Evolutionary conservation across 2,888 invertebrate genomes (phyloP), one percentile per base, ranked within the genome.

Genomic region (Vandiemenella viatica): DNA sequence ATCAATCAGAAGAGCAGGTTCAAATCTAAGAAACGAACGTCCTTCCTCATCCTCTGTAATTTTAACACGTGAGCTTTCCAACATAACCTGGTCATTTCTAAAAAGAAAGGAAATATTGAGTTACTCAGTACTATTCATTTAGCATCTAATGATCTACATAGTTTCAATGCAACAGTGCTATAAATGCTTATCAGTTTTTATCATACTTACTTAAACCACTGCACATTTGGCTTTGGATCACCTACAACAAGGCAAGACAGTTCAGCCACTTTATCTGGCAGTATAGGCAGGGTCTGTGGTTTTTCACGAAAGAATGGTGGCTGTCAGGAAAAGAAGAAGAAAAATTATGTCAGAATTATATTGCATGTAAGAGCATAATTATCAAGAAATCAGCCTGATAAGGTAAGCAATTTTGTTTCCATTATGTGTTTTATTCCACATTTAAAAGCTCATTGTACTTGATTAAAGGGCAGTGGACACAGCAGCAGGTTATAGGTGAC

Each of bases 231-330:
- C 60, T 80, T 79, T 0, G 93, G 93, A 62, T 86, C 85, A 4
- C 91, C 91, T 5, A 89, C 87, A 4, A 87, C 89, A 57, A 79
- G 77, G 64, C 91, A 92, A 16, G 79, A 76, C 16, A 95, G 70
- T 53, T 82, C 79, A 1, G 84, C 78, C 4, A 79, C 76, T 60
- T 83, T 80, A 37, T 83, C 84, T 55, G 88, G 87, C 20, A 81
- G 73, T 59, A 90, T 82, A 7, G 92, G 87, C 13, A 81, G 73
- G 17, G 86, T 76, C 62, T 85, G 83, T 0, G 96, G 89, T 59
- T 95, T 95, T 63, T 91, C 91, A 44, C 91, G 75, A 70, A 97
- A 88, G 74, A 93, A 92, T 5, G 95, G 93, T 16, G 80, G 70
- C 53, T 83, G 79, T 40, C 53, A 54, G 7, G 37, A 17, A 49